A percentile compares a stretch with the other conserved stretches of the same genome.
phyloP scores from a whole-genome alignment of 2,888 invertebrate species.

The Ecdyonurus torrentis region DNA sequence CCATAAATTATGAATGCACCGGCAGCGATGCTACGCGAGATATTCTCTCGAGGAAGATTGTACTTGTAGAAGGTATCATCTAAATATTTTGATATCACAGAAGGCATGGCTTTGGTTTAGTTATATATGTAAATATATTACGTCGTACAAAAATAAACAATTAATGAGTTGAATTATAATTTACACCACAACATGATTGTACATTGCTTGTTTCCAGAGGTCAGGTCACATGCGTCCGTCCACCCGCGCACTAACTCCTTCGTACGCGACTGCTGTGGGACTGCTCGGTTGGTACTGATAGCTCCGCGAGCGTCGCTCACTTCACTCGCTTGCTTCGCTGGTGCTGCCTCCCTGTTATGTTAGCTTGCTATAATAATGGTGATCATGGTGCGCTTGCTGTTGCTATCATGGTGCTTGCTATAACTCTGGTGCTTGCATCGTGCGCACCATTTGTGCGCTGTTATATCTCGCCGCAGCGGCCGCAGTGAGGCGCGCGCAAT shows the following conservation, averaged over 20 bases:
- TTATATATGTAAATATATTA: neutral
- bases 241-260: neutral
- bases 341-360: too few relatives aligned
- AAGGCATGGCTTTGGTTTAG: constrained; percentile 27
- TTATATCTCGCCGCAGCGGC: too few relatives aligned
- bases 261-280: neutral
- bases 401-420: too few relatives aligned
- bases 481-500: too few relatives aligned
- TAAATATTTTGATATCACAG: constrained; percentile 47
- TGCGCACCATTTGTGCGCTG: too few relatives aligned
- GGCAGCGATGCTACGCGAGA: constrained; percentile 43
- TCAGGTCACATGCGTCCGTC: neutral
- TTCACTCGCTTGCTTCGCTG: too few relatives aligned
- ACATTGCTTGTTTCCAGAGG: neutral
- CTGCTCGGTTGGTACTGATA: too few relatives aligned
- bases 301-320: too few relatives aligned
- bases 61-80: constrained; percentile 37
- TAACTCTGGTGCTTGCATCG: too few relatives aligned
- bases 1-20: constrained; percentile 39
- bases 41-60: constrained; percentile 34
- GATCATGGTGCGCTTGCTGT: too few relatives aligned
- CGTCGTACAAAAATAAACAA: neutral
- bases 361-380: too few relatives aligned
- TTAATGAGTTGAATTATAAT: neutral
- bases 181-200: neutral